Percentiles rank a stretch among this genome's conserved stretches.
Evolutionary conservation across 2,888 invertebrate species (phyloP).

Genomic region (Volucella bombylans): DNA sequence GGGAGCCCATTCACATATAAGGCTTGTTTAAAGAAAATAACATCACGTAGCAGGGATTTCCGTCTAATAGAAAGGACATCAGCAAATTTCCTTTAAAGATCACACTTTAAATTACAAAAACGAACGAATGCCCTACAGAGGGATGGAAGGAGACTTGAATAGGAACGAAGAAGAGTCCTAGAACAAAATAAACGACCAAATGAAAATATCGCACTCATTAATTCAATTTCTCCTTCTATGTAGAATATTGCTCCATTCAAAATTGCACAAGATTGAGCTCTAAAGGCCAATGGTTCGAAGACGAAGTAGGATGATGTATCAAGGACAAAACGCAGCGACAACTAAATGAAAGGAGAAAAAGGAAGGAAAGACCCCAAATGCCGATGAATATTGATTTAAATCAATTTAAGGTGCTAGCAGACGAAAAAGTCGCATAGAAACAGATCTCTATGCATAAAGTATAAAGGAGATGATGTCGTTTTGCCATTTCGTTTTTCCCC

Average conservation of each 20-base stretch:
- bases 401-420: constrained; percentile 64
- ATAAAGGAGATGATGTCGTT: neutral
- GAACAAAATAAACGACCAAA: neutral
- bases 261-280: too few species aligned
- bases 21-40: constrained; percentile 25
- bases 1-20: too few species aligned
- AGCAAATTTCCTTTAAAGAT: constrained; percentile 24
- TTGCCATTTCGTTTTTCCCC: too few species aligned
- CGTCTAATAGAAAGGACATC: constrained; percentile 29
- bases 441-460: constrained; percentile 43
- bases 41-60: constrained; percentile 64
- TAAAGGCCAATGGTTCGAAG: too few species aligned
- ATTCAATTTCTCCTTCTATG: constrained; percentile 63
- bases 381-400: constrained; percentile 72
- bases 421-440: constrained; percentile 41
- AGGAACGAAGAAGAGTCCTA: constrained; percentile 26
- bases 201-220: constrained; percentile 52
- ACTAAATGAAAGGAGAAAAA: neutral
- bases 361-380: constrained; percentile 37
- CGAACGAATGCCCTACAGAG: neutral
- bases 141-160: neutral
- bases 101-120: constrained; percentile 45
- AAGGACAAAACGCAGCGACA: neutral
- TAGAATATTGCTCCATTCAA: too few species aligned
- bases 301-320: constrained; percentile 5